A percentile compares a stretch with the other conserved stretches of the same genome.
Conservation (phyloP, 2,888 invertebrate genomes). For the Aleiodes leptofemur region DNA sequence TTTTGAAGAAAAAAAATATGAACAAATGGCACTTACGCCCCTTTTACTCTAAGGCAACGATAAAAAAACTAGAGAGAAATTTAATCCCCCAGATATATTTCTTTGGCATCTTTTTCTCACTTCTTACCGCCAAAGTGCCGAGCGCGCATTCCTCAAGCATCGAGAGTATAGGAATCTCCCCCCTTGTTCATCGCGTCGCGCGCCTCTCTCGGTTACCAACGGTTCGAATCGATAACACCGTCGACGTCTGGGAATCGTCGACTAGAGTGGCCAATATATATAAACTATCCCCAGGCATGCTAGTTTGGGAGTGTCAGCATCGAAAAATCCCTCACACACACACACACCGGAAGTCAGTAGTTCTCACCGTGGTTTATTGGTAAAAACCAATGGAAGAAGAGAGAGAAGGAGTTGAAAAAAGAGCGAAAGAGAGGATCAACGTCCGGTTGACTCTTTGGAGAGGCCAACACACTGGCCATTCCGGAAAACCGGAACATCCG, state of each 20-base stretch:
- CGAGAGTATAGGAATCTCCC: conserved; percentile 27
- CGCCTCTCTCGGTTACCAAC: conserved; percentile 57
- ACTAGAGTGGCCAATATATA: conserved; percentile 32
- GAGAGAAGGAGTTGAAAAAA: conserved; percentile 47
- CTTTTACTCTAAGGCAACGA: too few relatives aligned
- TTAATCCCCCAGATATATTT: conserved; percentile 5
- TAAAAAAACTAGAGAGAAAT: conserved; percentile 10
- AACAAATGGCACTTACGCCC: too few relatives aligned
- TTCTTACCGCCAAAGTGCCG: conserved; percentile 25
- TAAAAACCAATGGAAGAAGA: conserved; percentile 50
- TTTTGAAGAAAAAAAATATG: too few relatives aligned
- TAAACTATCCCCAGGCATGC: conserved; percentile 42
- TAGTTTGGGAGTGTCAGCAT: conserved; percentile 36
- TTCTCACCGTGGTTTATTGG: conserved; percentile 57
- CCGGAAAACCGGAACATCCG: conserved; percentile 64
- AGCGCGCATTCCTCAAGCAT: conserved; percentile 41
- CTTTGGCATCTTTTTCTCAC: conserved; percentile 11
- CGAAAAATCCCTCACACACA: conserved; percentile 53
- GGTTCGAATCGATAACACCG: conserved; percentile 58
- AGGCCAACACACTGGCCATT: conserved; percentile 58
- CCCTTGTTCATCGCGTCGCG: conserved; percentile 37
- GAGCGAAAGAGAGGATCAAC: conserved; percentile 66
- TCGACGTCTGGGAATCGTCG: conserved; percentile 49
- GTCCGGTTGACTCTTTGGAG: conserved; percentile 46
- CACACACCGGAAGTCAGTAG: conserved; percentile 65